These are phyloP conservation scores for Copidosoma floridanum DNA, from an alignment of 1,140 invertebrate species.

Conservation along the genomic window DNA sequence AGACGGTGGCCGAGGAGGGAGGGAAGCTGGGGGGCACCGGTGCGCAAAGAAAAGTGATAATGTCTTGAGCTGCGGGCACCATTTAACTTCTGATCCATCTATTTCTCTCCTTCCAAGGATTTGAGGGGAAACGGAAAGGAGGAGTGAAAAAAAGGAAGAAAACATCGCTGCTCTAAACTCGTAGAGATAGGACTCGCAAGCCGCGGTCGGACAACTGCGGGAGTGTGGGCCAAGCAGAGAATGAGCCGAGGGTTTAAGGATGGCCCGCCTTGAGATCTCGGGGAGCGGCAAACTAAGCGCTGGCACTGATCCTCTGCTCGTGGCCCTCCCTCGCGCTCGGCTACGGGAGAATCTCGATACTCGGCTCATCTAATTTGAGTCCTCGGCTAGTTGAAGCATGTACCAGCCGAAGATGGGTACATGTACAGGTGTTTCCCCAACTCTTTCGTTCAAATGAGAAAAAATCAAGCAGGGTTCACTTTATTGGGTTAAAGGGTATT, in stretches of 20 bases:
- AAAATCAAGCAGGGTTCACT: too few species aligned
- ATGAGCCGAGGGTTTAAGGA: constrained; percentile 53
- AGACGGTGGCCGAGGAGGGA: not conserved
- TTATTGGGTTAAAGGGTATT: too few species aligned
- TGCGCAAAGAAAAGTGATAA: constrained; percentile 54
- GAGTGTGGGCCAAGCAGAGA: too few species aligned
- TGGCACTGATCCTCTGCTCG: constrained; percentile 51
- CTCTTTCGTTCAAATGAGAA: too few species aligned
- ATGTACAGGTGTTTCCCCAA: too few species aligned
- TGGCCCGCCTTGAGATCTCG: constrained; percentile 46
- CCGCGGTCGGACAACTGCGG: constrained; percentile 21
- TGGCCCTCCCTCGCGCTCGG: constrained; percentile 9
- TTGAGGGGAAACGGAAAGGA: not conserved
- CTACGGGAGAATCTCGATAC: constrained; percentile 39
- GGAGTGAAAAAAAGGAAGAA: constrained; percentile 7
- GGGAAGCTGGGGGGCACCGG: constrained; percentile 31
- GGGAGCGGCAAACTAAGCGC: constrained; percentile 46
- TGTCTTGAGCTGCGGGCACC: constrained; percentile 52
- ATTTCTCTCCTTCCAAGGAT: constrained; percentile 25
- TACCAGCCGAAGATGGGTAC: too few species aligned
- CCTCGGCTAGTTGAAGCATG: too few species aligned
- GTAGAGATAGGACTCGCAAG: constrained; percentile 13
- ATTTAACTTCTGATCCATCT: constrained; percentile 57
- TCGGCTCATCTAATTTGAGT: constrained; percentile 53
- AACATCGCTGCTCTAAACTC: constrained; percentile 49